These are phyloP conservation scores for Oreamnos americanus DNA, from an alignment of 2,113 vertebrate genomes.

Conservation along the genomic window DNA sequence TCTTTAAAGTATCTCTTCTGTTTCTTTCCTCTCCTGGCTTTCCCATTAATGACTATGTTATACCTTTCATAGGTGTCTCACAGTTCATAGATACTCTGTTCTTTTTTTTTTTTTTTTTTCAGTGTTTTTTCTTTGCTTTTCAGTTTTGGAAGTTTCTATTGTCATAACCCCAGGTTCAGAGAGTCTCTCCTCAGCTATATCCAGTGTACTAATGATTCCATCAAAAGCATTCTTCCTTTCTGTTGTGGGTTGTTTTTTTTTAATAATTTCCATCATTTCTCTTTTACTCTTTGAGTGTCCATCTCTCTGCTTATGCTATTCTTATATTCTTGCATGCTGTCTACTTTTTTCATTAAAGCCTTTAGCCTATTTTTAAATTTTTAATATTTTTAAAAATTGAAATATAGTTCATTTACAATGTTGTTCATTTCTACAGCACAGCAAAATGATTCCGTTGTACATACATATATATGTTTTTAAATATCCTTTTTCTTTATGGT, in stretches of 20 bases:
- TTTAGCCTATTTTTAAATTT: not conserved
- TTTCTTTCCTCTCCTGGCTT: not conserved
- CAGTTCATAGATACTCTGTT: not conserved
- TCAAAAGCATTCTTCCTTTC: not conserved
- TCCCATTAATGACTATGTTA: no score
- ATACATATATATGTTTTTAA: not conserved
- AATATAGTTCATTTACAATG: not conserved
- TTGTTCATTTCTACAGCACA: not conserved
- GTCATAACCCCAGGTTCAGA: not conserved
- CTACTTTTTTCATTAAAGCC: not conserved
- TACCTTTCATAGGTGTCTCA: not conserved
- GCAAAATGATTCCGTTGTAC: not conserved
- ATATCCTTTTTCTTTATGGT: not conserved
- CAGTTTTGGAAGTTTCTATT: not conserved
- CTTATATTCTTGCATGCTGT: not conserved
- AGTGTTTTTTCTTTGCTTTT: not conserved
- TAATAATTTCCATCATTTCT: not conserved
- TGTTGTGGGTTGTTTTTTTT: not conserved
- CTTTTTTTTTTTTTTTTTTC: rapidly evolving
- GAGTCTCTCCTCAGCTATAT: not conserved
- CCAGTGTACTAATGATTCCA: not conserved
- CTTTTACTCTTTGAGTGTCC: not conserved
- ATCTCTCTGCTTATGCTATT: not conserved
- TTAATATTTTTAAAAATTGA: not conserved
- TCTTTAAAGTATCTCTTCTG: not conserved